Evolutionary conservation across 2,113 vertebrate genomes (phyloP).

Genomic region (Callospermophilus lateralis): DNA sequence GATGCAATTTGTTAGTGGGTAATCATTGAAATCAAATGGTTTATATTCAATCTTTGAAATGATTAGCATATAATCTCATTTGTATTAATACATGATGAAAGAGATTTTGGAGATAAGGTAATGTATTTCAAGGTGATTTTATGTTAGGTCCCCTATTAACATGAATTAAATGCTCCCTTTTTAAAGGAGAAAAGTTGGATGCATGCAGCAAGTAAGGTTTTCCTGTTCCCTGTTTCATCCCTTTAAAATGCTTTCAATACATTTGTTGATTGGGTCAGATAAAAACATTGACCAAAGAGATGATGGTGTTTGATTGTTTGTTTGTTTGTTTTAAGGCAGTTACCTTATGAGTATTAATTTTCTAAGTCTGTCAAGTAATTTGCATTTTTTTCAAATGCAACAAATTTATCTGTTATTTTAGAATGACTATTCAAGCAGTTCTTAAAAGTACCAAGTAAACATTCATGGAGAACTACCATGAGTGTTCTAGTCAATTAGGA

Average conservation of each 20-base stretch:
- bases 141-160: not conserved
- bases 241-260: not conserved
- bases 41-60: not conserved
- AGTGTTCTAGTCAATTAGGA: not conserved
- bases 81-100: conserved; percentile 49
- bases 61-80: conserved; percentile 30
- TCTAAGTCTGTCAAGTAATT: not conserved
- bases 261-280: not conserved
- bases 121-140: conserved; percentile 63
- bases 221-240: not conserved
- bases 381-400: not conserved
- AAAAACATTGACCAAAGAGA: conserved; percentile 1
- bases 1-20: not conserved
- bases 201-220: not conserved
- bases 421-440: not conserved
- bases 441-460: not conserved
- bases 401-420: not conserved
- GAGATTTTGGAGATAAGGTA: not conserved
- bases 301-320: not conserved
- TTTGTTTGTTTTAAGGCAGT: not conserved
- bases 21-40: conserved; percentile 12
- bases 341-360: not conserved
- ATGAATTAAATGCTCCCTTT: not conserved
- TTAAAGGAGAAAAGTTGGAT: not conserved
- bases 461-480: not conserved